A percentile compares a stretch with the other conserved stretches of the same genome.
Conservation (phyloP, 35 echinoderm and acorn worm genomes). For the Ptychodera flava region DNA sequence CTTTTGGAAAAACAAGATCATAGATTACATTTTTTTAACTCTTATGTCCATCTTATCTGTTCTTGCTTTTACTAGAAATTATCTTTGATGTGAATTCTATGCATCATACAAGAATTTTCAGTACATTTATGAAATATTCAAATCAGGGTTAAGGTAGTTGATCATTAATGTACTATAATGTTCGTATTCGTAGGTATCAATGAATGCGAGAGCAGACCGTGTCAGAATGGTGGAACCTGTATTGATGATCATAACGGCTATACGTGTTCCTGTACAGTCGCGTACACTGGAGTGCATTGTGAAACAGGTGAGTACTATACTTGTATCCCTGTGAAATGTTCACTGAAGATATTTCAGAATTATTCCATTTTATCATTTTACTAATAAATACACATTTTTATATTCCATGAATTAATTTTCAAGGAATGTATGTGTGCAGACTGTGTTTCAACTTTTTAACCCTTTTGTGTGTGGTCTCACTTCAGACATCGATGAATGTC, state of each 20-base stretch:
- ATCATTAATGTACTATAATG: background rate
- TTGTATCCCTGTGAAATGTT: background rate
- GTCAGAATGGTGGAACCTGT: conserved; percentile 38
- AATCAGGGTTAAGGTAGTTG: too few relatives aligned
- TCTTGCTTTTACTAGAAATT: too few relatives aligned
- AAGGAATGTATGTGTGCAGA: background rate
- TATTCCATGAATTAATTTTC: too few relatives aligned
- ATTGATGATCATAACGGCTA: conserved; percentile 22
- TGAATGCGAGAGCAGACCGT: conserved; percentile 30
- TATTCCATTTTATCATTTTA: too few relatives aligned
- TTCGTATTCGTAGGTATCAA: conserved; percentile 15
- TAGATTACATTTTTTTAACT: too few relatives aligned
- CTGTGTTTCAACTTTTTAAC: background rate
- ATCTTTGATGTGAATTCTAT: too few relatives aligned
- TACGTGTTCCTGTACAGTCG: conserved; percentile 28
- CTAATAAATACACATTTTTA: too few relatives aligned
- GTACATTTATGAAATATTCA: too few relatives aligned
- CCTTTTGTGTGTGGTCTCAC: background rate
- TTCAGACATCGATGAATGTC: conserved; percentile 71
- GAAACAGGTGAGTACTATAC: conserved; percentile 22
- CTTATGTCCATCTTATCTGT: too few relatives aligned
- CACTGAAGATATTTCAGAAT: background rate
- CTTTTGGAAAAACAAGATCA: too few relatives aligned
- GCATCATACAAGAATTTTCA: too few relatives aligned
- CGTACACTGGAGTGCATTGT: conserved; percentile 28